Percentiles rank a stretch among this genome's conserved stretches.
Conservation (phyloP, 2,888 invertebrate genomes). For the Pantelozetes paolii region DNA sequence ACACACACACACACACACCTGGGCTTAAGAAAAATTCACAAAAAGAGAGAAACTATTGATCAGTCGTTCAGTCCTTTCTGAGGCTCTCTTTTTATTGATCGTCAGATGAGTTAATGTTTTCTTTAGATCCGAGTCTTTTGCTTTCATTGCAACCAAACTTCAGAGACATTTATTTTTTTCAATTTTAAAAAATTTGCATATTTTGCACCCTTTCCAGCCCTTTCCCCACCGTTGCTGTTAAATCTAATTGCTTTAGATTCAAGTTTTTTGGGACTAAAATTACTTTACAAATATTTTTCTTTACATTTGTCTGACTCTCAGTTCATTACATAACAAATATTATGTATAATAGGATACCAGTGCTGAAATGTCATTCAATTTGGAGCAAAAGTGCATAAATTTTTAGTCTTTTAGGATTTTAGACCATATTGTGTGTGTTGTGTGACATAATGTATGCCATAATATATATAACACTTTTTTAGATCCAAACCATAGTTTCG, state of each 20-base stretch:
- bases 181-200: background rate
- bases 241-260: constrained; percentile 15
- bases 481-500: background rate
- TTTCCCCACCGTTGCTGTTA: too few relatives aligned
- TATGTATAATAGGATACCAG: background rate
- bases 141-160: constrained; percentile 7
- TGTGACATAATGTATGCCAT: background rate
- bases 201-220: background rate
- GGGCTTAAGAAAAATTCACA: constrained; percentile 22
- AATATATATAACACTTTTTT: background rate
- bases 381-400: background rate
- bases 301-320: background rate
- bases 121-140: background rate
- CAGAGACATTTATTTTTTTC: constrained; percentile 2
- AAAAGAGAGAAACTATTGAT: constrained; percentile 33
- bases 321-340: constrained; percentile 12
- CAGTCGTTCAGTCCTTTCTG: constrained; percentile 18
- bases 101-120: background rate
- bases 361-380: background rate
- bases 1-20: constrained; percentile 18
- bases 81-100: constrained; percentile 16
- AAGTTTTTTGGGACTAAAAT: background rate
- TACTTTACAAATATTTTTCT: background rate
- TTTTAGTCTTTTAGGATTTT: background rate
- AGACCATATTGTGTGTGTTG: constrained; percentile 10